Evolutionary conservation across 2,113 vertebrate species (phyloP), one percentile per base, ranked within the genome.

Genomic region (Calyptommatus sinebrachiatus): DNA sequence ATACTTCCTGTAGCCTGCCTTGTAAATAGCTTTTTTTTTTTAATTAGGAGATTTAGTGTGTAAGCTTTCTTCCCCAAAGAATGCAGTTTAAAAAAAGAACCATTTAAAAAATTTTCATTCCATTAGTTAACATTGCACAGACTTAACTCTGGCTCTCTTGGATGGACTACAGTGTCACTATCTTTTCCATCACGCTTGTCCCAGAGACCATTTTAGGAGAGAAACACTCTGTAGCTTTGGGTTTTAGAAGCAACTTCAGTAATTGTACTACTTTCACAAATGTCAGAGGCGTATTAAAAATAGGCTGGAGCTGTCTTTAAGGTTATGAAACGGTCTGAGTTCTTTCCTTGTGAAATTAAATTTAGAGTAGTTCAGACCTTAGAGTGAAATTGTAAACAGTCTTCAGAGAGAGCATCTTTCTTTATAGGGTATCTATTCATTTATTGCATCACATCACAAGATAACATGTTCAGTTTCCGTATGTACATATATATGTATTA

Each of bases 261-360:
- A 91, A 89, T 91, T 88, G 90, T 84, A 79, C 74, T 93, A 61
- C 91, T 93, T 89, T 90, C 79, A 84, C 80, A 90, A 91, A 91
- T 92, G 84, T 71, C 87, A 87, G 41, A 45, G 80, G 89, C 85
- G 45, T 84, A 92, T 90, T 87, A 91, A 91, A 89, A 91, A 84
- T 81, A 92, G 84, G 83, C 87, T 89, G 80, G 86, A 85, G 79
- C 88, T 89, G 83, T 80, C 82, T 91, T 90, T 88, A 90, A 91
- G 71, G 86, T 85, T 91, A 88, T 90, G 89, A 91, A 91, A 87
- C 85, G 87, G 80, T 91, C 90, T 91, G 88, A 91, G 89, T 91
- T 89, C 78, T 77, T 53, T 90, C 80, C 84, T 94, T 73, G 74
- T 86, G 82, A 92, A 92, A 92, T 93, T 88, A 92, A 89, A 85